These are phyloP conservation scores for Nycticryphes semicollaris DNA, from an alignment of 2,113 vertebrate species.

Conservation along the genomic window DNA sequence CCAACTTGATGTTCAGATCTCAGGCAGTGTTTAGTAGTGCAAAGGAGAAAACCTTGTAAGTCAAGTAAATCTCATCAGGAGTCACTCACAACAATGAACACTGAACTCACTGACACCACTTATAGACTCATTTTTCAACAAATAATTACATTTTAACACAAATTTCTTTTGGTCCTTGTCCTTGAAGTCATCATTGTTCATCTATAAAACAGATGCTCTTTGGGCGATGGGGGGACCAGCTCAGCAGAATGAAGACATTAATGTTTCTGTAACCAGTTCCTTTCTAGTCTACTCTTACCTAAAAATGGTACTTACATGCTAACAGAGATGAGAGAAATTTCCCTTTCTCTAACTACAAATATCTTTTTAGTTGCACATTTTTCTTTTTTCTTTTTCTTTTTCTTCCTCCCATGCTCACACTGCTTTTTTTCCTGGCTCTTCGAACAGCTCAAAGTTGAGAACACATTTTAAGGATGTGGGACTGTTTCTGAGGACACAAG, in stretches of 20 bases:
- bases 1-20: neutral
- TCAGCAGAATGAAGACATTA: neutral
- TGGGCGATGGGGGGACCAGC: neutral
- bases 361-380: neutral
- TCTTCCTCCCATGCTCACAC: neutral
- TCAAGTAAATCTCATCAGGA: conserved; percentile 19
- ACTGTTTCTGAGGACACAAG: neutral
- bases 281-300: neutral
- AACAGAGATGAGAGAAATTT: neutral
- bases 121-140: conserved; percentile 21
- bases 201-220: neutral
- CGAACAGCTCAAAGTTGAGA: neutral
- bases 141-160: conserved; percentile 27
- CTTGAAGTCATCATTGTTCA: neutral
- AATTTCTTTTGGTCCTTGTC: conserved; percentile 15
- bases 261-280: neutral
- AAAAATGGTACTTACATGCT: neutral
- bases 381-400: neutral
- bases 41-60: neutral
- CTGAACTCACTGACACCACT: conserved; percentile 18
- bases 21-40: neutral
- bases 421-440: neutral
- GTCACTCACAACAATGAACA: neutral
- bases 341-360: neutral
- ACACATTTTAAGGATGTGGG: neutral